Conservation (phyloP, 2,113 vertebrate species). For the Orycteropus afer region DNA sequence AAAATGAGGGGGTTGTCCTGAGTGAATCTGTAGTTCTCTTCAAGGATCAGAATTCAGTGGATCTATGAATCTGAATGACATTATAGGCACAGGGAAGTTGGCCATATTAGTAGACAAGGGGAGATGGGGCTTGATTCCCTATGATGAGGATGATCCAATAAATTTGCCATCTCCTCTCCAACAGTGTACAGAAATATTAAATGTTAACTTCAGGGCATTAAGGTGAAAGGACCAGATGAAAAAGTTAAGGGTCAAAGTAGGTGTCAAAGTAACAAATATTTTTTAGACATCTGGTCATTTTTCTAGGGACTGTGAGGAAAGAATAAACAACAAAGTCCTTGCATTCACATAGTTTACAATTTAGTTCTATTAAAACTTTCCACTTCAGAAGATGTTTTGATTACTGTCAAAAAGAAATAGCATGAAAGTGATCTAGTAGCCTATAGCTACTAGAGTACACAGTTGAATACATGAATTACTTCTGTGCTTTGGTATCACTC, state of each 20-base stretch:
- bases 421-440: background rate
- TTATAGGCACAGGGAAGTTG: background rate
- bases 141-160: background rate
- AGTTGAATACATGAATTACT: background rate
- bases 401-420: background rate
- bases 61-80: background rate
- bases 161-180: background rate
- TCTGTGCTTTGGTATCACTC: background rate
- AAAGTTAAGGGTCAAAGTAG: background rate
- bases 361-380: background rate
- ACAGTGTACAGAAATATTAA: rapidly evolving
- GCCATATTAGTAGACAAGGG: background rate
- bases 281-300: background rate
- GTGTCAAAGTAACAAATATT: background rate
- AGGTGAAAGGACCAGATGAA: background rate
- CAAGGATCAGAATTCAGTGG: background rate
- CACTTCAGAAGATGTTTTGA: background rate
- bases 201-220: background rate
- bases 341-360: background rate
- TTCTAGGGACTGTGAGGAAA: background rate
- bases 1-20: background rate
- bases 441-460: background rate
- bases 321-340: background rate
- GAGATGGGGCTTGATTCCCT: background rate
- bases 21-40: background rate